Evolutionary conservation across 2,888 invertebrate genomes (phyloP).

Genomic region (Alloplasta piceator): DNA sequence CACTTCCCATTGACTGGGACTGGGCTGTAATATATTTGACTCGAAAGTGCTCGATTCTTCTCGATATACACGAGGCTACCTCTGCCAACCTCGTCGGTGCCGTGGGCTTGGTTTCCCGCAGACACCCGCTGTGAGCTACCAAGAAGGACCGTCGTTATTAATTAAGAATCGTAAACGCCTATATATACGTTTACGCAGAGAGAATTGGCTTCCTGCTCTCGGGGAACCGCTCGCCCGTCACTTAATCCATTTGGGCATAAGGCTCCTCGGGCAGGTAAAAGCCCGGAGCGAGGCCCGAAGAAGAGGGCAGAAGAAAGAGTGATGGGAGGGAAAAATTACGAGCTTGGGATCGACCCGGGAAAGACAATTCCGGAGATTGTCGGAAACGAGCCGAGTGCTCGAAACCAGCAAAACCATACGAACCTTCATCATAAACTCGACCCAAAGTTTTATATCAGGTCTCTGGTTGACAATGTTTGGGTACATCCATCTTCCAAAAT

Average conservation of each 20-base stretch:
- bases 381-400: neutral
- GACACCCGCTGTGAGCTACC: constrained; percentile 75
- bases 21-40: no score
- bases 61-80: neutral
- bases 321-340: constrained; percentile 15
- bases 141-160: constrained; percentile 76
- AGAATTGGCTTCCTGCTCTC: constrained; percentile 43
- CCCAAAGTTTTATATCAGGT: neutral
- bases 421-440: constrained; percentile 7
- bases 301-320: neutral
- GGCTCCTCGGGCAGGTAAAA: constrained; percentile 20
- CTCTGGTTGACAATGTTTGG: neutral
- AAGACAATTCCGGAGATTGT: neutral
- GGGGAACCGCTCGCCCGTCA: constrained; percentile 35
- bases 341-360: neutral
- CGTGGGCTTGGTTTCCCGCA: constrained; percentile 58
- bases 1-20: no score
- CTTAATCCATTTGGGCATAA: constrained; percentile 56
- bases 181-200: neutral
- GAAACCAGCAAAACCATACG: constrained; percentile 7
- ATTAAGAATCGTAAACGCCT: constrained; percentile 68
- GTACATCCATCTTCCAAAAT: no score
- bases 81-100: neutral
- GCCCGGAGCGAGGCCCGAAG: neutral
- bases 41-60: no score